phyloP scores from a whole-genome alignment of 2,113 vertebrate species.

The Petroica traversi region DNA sequence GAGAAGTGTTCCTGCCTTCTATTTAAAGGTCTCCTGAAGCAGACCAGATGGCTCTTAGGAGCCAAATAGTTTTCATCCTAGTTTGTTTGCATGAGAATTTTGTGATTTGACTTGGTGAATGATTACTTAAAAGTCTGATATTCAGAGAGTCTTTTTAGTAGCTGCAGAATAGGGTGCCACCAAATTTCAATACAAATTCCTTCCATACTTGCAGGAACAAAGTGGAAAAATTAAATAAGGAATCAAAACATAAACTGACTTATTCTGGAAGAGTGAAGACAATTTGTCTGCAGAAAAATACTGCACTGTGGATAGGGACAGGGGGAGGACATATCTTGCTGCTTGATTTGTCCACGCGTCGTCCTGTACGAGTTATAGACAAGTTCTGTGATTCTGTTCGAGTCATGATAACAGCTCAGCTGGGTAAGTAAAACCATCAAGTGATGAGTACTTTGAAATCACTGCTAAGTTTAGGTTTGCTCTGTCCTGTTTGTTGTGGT shows the following conservation, averaged over 20 bases:
- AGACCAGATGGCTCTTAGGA: background rate
- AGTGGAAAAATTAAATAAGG: slow-evolving; percentile 54
- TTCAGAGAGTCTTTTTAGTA: background rate
- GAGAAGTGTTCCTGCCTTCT: background rate
- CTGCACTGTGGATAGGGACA: slow-evolving; percentile 90
- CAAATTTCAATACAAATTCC: background rate
- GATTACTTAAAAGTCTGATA: background rate
- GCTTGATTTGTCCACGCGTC: slow-evolving; percentile 85
- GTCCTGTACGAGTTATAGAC: slow-evolving; percentile 78
- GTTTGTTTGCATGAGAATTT: background rate
- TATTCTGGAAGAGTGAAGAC: slow-evolving; percentile 87
- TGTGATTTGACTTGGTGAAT: background rate
- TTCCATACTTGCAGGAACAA: slow-evolving; percentile 67
- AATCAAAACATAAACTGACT: slow-evolving; percentile 57
- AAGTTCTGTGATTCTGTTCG: slow-evolving; percentile 82
- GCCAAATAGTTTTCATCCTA: background rate
- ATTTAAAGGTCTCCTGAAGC: background rate
- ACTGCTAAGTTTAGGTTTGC: background rate
- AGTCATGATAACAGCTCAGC: slow-evolving; percentile 78
- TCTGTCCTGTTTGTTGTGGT: background rate
- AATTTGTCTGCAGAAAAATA: slow-evolving; percentile 86
- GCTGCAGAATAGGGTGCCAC: background rate
- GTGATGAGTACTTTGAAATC: background rate
- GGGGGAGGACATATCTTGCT: slow-evolving; percentile 88
- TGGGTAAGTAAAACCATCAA: slow-evolving; percentile 71